These are phyloP conservation scores for Hemithea aestivaria DNA, from an alignment of 2,888 invertebrate genomes.

Conservation along the genomic window DNA sequence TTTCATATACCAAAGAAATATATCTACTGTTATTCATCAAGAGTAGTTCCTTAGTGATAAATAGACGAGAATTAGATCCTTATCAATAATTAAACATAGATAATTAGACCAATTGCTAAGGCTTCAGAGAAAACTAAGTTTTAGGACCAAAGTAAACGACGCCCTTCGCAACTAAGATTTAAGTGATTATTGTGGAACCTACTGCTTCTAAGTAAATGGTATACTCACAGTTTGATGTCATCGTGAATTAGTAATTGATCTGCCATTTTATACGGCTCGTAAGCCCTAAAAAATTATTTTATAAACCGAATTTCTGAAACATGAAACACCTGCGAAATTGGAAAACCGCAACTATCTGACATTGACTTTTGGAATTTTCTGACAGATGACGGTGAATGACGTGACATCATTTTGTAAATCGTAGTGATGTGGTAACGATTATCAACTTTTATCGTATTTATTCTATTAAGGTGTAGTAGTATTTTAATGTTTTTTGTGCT, in stretches of 20 bases:
- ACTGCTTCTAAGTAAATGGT: background rate
- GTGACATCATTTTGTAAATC: too few relatives aligned
- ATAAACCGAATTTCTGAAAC: slow-evolving; percentile 18
- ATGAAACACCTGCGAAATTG: slow-evolving; percentile 25
- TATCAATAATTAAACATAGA: background rate
- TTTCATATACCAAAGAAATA: too few relatives aligned
- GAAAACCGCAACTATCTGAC: too few relatives aligned
- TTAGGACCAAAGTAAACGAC: slow-evolving; percentile 5
- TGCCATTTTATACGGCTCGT: slow-evolving; percentile 52
- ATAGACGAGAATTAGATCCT: slow-evolving; percentile 3
- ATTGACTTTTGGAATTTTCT: too few relatives aligned
- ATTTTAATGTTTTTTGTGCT: too few relatives aligned
- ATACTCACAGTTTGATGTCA: slow-evolving; percentile 86
- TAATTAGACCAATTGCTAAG: slow-evolving; percentile 25
- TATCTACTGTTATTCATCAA: background rate
- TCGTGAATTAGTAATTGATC: slow-evolving; percentile 84
- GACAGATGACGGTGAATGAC: too few relatives aligned
- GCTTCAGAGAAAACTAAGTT: slow-evolving; percentile 38
- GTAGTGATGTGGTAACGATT: too few relatives aligned
- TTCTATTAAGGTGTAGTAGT: too few relatives aligned
- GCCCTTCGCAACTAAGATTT: background rate
- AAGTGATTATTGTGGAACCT: too few relatives aligned
- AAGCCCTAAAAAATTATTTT: slow-evolving; percentile 23
- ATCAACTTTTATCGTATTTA: too few relatives aligned
- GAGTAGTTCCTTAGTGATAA: background rate